phyloP scores from a whole-genome alignment of 2,888 invertebrate genomes.

The Caenorhabditis macrosperma region DNA sequence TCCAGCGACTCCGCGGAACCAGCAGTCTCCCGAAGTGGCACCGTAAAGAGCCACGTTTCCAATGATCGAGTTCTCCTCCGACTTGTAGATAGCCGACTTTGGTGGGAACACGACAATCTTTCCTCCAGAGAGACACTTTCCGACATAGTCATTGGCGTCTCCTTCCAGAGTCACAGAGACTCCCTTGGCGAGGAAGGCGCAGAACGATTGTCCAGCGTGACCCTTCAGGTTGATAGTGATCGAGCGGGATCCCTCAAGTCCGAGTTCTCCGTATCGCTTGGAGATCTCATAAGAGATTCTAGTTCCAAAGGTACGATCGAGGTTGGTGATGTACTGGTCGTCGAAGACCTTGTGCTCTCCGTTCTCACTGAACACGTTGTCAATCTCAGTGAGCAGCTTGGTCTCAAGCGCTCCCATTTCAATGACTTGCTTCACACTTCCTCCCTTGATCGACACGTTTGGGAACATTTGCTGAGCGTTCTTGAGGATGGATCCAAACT shows the following conservation, averaged over 20 bases:
- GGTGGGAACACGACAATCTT: conserved; percentile 94
- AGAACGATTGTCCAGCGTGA: conserved; percentile 98
- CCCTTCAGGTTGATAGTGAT: conserved; percentile 90
- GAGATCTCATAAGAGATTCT: conserved; percentile 90
- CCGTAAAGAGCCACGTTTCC: conserved; percentile 99
- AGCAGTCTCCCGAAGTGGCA: conserved; percentile 88
- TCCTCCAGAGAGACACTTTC: conserved; percentile 95
- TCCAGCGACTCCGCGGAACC: conserved; percentile 94
- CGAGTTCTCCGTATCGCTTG: conserved; percentile 75
- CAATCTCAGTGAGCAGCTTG: conserved; percentile 65
- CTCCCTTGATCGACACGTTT: conserved; percentile 90
- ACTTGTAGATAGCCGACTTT: conserved; percentile 87
- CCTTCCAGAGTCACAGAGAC: conserved; percentile 93
- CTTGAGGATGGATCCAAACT: conserved; percentile 90
- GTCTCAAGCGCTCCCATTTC: conserved; percentile 73
- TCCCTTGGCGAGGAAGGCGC: conserved; percentile 94
- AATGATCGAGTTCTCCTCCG: conserved; percentile 95
- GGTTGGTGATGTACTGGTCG: conserved; percentile 89
- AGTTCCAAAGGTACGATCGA: conserved; percentile 92
- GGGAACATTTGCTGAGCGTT: conserved; percentile 93
- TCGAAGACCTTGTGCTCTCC: conserved; percentile 83
- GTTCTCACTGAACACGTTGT: conserved; percentile 71
- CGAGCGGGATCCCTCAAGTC: conserved; percentile 79
- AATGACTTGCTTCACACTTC: conserved; percentile 86
- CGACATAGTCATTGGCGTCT: conserved; percentile 98